Evolutionary conservation across 2,113 vertebrate genomes (phyloP).

Genomic region (Ranitomeya imitator): DNA sequence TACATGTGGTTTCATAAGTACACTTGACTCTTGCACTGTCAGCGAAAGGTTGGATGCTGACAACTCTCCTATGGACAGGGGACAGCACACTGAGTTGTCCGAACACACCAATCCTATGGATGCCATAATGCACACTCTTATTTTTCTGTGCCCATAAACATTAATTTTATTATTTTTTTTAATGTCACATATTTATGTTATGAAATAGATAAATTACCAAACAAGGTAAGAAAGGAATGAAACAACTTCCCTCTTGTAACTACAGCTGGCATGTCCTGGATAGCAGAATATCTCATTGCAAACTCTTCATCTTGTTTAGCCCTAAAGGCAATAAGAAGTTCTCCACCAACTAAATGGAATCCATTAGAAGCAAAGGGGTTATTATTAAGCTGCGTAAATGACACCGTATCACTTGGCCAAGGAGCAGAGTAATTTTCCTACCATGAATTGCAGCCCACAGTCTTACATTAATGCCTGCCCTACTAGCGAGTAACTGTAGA

Average conservation of each 20-base stretch:
- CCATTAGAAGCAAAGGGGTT: background rate
- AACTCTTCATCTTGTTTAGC: background rate
- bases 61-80: no score
- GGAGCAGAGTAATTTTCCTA: background rate
- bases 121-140: background rate
- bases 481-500: background rate
- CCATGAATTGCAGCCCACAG: background rate
- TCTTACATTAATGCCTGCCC: background rate
- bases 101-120: background rate
- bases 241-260: background rate
- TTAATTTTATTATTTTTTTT: background rate
- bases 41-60: no score
- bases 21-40: no score
- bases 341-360: slow-evolving; percentile 2
- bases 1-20: no score
- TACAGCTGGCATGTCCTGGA: background rate
- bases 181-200: background rate
- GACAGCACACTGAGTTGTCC: no score
- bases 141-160: background rate
- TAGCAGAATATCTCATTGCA: background rate
- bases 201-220: background rate
- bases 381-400: background rate
- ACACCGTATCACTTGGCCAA: background rate
- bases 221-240: background rate
- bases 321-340: background rate